phyloP scores from a whole-genome alignment of 2,113 vertebrate species.

The Heliornis fulica region DNA sequence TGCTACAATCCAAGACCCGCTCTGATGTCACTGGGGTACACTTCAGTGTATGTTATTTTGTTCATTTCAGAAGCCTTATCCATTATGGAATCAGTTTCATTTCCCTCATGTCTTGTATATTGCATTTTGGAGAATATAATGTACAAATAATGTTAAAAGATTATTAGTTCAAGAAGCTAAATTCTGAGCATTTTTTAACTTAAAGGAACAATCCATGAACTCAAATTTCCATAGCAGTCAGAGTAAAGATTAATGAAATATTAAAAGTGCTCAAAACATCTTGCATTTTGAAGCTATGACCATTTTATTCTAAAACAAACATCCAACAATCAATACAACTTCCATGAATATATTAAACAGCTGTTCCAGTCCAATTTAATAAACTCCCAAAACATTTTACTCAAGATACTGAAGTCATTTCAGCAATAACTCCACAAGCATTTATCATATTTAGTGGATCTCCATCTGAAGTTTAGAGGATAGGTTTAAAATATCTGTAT shows the following conservation, averaged over 20 bases:
- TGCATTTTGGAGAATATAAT: neutral
- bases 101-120: neutral
- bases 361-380: slow-evolving; percentile 33
- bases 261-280: slow-evolving; percentile 20
- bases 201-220: slow-evolving; percentile 3
- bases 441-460: neutral
- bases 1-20: neutral
- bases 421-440: neutral
- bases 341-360: slow-evolving; percentile 46
- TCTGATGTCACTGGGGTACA: neutral
- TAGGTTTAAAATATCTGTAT: neutral
- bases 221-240: neutral
- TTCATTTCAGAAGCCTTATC: slow-evolving; percentile 11
- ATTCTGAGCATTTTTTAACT: neutral
- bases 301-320: slow-evolving; percentile 3
- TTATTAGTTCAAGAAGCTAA: neutral
- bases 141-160: neutral
- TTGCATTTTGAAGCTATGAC: slow-evolving; percentile 17
- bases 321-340: slow-evolving; percentile 14
- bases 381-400: slow-evolving; percentile 6
- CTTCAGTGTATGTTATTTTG: neutral
- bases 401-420: slow-evolving; percentile 13
- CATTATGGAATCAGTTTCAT: slow-evolving; percentile 19
- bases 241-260: slow-evolving; percentile 22
- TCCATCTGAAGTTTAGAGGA: neutral